A percentile compares a stretch with the other conserved stretches of the same genome.
phyloP scores from a whole-genome alignment of 2,797 vertebrate genomes.

The Danionella dracula region DNA sequence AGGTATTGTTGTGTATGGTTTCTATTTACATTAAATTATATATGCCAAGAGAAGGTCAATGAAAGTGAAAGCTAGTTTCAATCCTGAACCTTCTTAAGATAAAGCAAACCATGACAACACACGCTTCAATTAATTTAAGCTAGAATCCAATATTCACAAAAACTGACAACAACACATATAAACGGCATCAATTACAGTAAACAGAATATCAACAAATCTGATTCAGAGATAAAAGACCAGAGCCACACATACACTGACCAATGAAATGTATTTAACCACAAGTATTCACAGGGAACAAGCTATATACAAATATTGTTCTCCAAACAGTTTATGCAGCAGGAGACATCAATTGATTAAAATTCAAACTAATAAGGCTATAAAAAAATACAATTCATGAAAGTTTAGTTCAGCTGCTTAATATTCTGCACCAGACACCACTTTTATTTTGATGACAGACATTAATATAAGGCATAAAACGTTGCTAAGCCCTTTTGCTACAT shows the following conservation, averaged over 20 bases:
- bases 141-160: background rate
- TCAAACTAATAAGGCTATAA: too few species aligned
- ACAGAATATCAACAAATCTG: background rate
- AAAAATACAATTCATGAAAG: background rate
- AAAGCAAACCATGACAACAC: background rate
- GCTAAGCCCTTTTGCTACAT: too few species aligned
- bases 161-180: background rate
- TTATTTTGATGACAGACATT: too few species aligned
- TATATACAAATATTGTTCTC: too few species aligned
- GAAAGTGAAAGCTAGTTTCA: background rate
- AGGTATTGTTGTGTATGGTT: too few species aligned
- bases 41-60: background rate
- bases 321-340: too few species aligned
- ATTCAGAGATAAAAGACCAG: background rate
- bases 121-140: background rate
- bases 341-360: background rate
- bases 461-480: too few species aligned
- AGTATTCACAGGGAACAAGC: background rate
- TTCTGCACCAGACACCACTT: background rate
- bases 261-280: too few species aligned
- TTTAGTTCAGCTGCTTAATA: background rate
- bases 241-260: too few species aligned
- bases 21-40: too few species aligned
- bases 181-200: background rate
- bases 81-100: background rate